These are phyloP conservation scores for Andrena trimmerana DNA, from an alignment of 2,888 invertebrate species.

Conservation along the genomic window DNA sequence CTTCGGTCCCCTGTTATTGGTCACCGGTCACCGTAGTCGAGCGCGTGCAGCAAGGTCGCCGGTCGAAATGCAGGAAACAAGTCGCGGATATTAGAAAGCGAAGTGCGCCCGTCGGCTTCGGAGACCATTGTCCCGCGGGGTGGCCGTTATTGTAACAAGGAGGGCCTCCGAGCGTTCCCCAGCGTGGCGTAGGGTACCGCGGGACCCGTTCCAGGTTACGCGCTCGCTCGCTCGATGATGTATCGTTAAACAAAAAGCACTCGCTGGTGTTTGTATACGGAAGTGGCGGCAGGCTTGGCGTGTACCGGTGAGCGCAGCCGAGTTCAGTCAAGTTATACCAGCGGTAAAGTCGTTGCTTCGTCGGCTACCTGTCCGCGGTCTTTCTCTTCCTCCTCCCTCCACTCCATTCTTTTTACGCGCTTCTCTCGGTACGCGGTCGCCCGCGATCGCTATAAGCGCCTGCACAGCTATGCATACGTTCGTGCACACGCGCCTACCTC, in stretches of 20 bases:
- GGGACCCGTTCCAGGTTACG: neutral
- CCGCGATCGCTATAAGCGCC: constrained; percentile 59
- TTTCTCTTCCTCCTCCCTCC: constrained; percentile 21
- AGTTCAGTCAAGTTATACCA: constrained; percentile 55
- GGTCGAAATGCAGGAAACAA: neutral
- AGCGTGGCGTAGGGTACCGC: neutral
- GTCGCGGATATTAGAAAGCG: constrained; percentile 8
- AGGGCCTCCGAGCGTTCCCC: neutral
- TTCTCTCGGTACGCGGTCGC: constrained; percentile 54
- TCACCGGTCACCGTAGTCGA: neutral
- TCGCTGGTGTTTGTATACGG: constrained; percentile 62
- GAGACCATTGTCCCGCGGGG: constrained; percentile 5
- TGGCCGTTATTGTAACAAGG: neutral
- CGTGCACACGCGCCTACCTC: constrained; percentile 2
- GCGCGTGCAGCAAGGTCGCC: constrained; percentile 20
- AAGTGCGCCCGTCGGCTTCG: neutral
- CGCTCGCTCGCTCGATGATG: constrained; percentile 28
- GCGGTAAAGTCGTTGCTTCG: constrained; percentile 62
- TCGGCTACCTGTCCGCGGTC: constrained; percentile 43
- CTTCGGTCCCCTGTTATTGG: neutral
- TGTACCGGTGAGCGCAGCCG: constrained; percentile 34
- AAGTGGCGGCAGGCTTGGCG: constrained; percentile 44
- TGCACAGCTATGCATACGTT: constrained; percentile 20
- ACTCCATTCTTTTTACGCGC: constrained; percentile 24
- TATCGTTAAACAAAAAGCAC: constrained; percentile 52